Evolutionary conservation across 2,888 invertebrate species (phyloP).

Genomic region (Pyrrhosoma nymphula): DNA sequence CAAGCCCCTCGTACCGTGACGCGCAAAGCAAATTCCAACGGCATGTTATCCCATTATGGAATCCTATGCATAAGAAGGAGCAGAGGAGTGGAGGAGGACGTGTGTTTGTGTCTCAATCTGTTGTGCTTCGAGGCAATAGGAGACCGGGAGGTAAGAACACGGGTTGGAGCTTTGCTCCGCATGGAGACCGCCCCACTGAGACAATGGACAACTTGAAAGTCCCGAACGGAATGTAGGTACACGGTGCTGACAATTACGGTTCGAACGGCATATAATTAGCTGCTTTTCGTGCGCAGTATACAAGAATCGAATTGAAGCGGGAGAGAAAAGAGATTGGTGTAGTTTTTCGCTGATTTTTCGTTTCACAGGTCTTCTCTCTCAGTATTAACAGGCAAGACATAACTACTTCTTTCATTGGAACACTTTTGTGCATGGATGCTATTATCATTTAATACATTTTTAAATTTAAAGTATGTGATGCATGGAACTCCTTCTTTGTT

Average conservation of each 20-base stretch:
- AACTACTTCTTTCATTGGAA: too few relatives aligned
- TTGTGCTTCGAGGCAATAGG: background rate
- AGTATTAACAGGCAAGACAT: too few relatives aligned
- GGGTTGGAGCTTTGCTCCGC: background rate
- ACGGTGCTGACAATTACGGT: background rate
- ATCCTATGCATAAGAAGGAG: slow-evolving; percentile 55
- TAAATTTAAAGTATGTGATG: too few relatives aligned
- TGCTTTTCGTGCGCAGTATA: background rate
- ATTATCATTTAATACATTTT: too few relatives aligned
- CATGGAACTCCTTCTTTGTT: too few relatives aligned
- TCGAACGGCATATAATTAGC: background rate
- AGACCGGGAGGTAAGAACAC: background rate
- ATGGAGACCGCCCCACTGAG: background rate
- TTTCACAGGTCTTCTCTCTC: too few relatives aligned
- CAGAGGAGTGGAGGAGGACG: too few relatives aligned
- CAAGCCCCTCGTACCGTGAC: too few relatives aligned
- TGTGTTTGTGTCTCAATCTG: background rate
- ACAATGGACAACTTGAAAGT: background rate
- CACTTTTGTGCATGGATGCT: too few relatives aligned
- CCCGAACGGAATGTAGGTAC: background rate
- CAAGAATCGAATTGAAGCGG: too few relatives aligned
- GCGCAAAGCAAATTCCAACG: background rate
- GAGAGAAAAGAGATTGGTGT: too few relatives aligned
- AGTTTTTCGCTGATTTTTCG: too few relatives aligned
- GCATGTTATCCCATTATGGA: slow-evolving; percentile 36